These are phyloP conservation scores for Caiman crocodilus DNA, from an alignment of 2,797 vertebrate species.

Conservation along the genomic window DNA sequence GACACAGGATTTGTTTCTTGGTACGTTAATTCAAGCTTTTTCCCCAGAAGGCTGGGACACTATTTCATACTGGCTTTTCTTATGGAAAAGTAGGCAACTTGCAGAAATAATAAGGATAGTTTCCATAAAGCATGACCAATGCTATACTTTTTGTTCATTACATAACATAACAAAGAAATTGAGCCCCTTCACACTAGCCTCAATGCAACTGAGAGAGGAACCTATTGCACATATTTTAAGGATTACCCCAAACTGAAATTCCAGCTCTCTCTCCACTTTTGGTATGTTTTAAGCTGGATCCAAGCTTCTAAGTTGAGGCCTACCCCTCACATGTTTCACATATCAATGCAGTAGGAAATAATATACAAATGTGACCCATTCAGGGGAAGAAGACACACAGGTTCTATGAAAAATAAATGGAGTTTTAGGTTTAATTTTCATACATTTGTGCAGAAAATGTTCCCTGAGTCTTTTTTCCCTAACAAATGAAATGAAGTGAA, in stretches of 20 bases:
- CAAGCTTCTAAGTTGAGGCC: not conserved
- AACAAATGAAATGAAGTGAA: slow-evolving; percentile 43
- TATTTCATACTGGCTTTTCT: not conserved
- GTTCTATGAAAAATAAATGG: slow-evolving; percentile 50
- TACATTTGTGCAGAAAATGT: slow-evolving; percentile 27
- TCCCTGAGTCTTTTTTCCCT: slow-evolving; percentile 12
- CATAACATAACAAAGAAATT: not conserved
- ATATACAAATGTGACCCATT: slow-evolving; percentile 26
- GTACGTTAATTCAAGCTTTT: not conserved
- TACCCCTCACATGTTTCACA: slow-evolving; percentile 17
- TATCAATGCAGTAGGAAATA: not conserved
- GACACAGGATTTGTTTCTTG: not conserved
- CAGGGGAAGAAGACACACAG: slow-evolving; percentile 17
- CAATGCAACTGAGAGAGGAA: slow-evolving; percentile 15
- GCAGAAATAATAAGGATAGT: not conserved
- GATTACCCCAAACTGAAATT: slow-evolving; percentile 1
- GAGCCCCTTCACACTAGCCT: not conserved
- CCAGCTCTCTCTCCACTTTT: slow-evolving; percentile 6
- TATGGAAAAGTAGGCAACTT: not conserved
- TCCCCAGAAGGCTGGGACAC: not conserved
- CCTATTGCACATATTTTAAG: not conserved
- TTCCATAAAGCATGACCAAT: not conserved
- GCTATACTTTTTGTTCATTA: not conserved
- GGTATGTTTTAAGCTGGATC: slow-evolving; percentile 23
- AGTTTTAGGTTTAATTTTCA: slow-evolving; percentile 41